Evolutionary conservation across 2,113 vertebrate species (phyloP).

Genomic region (Pachyramphus minor): DNA sequence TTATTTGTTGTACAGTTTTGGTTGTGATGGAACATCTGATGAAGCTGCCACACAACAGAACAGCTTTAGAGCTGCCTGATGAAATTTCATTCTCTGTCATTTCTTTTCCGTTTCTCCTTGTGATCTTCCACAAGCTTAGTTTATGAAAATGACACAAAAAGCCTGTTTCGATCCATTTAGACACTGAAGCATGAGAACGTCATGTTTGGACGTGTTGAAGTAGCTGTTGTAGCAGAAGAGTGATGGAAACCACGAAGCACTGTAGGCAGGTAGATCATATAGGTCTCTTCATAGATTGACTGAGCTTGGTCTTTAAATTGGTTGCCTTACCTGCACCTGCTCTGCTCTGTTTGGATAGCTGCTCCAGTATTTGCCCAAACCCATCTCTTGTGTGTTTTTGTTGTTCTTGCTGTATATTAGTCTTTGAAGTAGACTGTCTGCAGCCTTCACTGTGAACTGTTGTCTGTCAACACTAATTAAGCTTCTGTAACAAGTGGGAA

Average conservation of each 20-base stretch:
- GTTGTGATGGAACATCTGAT: neutral
- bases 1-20: neutral
- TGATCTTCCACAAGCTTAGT: neutral
- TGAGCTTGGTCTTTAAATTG: neutral
- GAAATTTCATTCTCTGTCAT: neutral
- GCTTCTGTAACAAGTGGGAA: neutral
- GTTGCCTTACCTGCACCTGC: neutral
- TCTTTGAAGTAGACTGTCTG: constrained; percentile 35
- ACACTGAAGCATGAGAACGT: neutral
- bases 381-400: neutral
- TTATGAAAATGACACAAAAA: neutral
- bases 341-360: constrained; percentile 8
- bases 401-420: neutral
- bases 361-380: constrained; percentile 3
- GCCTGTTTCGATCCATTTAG: neutral
- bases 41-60: neutral
- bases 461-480: constrained; percentile 23
- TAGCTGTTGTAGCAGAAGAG: neutral
- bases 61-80: neutral
- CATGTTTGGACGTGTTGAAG: neutral
- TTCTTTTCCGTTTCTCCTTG: neutral
- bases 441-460: neutral
- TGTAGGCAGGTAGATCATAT: neutral
- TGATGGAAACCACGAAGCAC: neutral
- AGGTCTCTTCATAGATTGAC: neutral